Conservation (phyloP, 2,113 vertebrate species). For the Apaloderma vittatum region DNA sequence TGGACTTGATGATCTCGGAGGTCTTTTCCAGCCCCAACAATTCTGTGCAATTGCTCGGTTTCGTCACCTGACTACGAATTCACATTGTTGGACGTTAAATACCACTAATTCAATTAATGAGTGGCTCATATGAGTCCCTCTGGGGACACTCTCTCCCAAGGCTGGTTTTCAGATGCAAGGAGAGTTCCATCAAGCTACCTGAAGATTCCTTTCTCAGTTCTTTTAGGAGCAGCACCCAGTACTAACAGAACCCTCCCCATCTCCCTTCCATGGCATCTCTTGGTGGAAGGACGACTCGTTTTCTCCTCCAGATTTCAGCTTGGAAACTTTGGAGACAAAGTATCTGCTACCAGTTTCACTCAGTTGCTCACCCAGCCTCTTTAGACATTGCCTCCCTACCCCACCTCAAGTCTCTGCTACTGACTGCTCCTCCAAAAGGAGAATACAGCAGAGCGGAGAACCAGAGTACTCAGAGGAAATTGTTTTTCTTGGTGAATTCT, state of each 20-base stretch:
- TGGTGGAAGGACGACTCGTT: not conserved
- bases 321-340: not conserved
- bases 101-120: not conserved
- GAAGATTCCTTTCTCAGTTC: not conserved
- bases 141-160: not conserved
- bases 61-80: not conserved
- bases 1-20: too few species aligned
- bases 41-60: not conserved
- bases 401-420: not conserved
- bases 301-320: not conserved
- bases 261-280: not conserved
- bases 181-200: not conserved
- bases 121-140: not conserved
- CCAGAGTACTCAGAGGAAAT: not conserved
- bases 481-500: not conserved
- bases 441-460: not conserved
- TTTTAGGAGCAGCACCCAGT: not conserved
- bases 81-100: not conserved
- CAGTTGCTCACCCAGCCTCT: not conserved
- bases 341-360: not conserved
- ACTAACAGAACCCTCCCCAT: fast-evolving
- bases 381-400: not conserved
- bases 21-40: too few species aligned
- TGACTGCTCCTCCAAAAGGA: not conserved
- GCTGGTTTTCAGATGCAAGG: not conserved